A percentile compares a stretch with the other conserved stretches of the same genome.
Evolutionary conservation across 2,797 vertebrate genomes (phyloP).

Genomic region (Macropodus opercularis): DNA sequence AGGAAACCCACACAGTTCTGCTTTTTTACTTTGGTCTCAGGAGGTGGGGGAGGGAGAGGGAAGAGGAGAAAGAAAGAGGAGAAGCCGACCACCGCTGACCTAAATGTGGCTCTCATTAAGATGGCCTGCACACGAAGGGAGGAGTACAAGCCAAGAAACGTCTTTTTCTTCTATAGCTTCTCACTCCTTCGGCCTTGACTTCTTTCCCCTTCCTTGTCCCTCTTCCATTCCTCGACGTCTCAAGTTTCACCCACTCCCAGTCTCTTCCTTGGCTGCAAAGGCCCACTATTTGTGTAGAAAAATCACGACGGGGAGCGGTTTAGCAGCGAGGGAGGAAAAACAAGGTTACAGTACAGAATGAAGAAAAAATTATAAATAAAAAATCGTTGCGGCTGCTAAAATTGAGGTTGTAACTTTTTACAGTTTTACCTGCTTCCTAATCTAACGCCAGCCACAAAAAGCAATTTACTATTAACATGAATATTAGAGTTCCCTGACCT

Average conservation of each 20-base stretch:
- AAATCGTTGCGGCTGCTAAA: constrained; percentile 11
- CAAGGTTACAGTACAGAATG: constrained; percentile 16
- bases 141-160: constrained; percentile 44
- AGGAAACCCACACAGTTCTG: constrained; percentile 39
- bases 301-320: constrained; percentile 17
- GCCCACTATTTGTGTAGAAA: constrained; percentile 40
- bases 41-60: constrained; percentile 19
- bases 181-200: constrained; percentile 2
- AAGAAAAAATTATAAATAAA: constrained; percentile 10
- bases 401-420: constrained; percentile 47
- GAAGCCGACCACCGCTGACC: constrained; percentile 47
- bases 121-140: constrained; percentile 61
- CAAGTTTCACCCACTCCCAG: constrained; percentile 8
- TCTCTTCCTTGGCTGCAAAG: constrained; percentile 20
- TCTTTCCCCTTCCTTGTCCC: constrained; percentile 11
- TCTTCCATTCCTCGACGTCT: constrained; percentile 19
- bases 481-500: constrained; percentile 53
- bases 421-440: constrained; percentile 17
- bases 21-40: constrained; percentile 37
- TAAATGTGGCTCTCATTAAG: constrained; percentile 76
- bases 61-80: constrained; percentile 8
- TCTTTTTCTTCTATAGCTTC: constrained; percentile 17
- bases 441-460: constrained; percentile 2
- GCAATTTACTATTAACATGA: constrained; percentile 53
- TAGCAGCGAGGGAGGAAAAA: constrained; percentile 24